A percentile compares a stretch with the other conserved stretches of the same genome.
phyloP scores from a whole-genome alignment of 1,140 invertebrate genomes.

The Drosophila sproati region DNA sequence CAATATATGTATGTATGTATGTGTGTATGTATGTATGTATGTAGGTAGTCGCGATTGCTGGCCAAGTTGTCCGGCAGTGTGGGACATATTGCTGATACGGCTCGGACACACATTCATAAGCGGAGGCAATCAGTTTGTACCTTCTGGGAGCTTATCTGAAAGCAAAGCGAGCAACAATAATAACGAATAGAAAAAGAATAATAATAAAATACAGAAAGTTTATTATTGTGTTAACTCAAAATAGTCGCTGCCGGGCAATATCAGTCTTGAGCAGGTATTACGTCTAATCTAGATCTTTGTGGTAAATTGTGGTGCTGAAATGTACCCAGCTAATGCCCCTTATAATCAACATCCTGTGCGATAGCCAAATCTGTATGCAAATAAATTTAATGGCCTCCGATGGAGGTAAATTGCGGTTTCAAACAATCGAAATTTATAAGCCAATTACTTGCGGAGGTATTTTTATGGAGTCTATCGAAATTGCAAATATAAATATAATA shows the following conservation, averaged over 20 bases:
- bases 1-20: neutral
- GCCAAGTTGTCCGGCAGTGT: constrained; percentile 37
- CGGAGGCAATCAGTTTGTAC: constrained; percentile 29
- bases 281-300: constrained; percentile 65
- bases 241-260: constrained; percentile 31
- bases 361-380: constrained; percentile 66
- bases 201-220: constrained; percentile 52
- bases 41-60: constrained; percentile 4
- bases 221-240: constrained; percentile 61
- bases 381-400: constrained; percentile 49
- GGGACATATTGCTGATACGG: constrained; percentile 75
- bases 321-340: constrained; percentile 28
- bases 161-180: constrained; percentile 24
- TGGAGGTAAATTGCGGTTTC: constrained; percentile 23
- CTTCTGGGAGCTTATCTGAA: constrained; percentile 50
- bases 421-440: constrained; percentile 29
- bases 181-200: constrained; percentile 2
- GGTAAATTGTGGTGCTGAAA: constrained; percentile 2
- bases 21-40: too few relatives aligned
- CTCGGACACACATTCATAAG: neutral
- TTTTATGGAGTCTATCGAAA: constrained; percentile 26
- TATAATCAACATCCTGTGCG: constrained; percentile 75
- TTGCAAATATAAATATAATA: constrained; percentile 5
- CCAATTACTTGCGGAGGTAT: constrained; percentile 16
- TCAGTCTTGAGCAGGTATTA: constrained; percentile 56